Conservation (phyloP, 2,797 vertebrate species). For the Notolepis coatsorum region DNA sequence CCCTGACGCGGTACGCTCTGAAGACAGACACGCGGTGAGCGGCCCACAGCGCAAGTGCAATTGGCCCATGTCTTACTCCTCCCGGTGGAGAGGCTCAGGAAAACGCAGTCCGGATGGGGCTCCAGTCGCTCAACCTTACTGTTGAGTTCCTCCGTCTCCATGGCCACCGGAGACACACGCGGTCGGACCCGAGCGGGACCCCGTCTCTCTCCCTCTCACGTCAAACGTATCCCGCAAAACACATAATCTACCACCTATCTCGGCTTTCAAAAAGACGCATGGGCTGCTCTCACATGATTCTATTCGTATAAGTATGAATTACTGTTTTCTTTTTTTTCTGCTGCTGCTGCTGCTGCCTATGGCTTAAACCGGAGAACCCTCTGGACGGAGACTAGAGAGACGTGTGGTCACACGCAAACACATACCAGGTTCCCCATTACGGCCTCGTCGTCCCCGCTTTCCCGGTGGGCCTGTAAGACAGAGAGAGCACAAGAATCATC, state of each 20-base stretch:
- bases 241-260: conserved; percentile 61
- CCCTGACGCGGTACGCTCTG: background rate
- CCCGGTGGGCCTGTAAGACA: conserved; percentile 91
- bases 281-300: conserved; percentile 60
- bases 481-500: conserved; percentile 39
- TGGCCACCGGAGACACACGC: conserved; percentile 30
- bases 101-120: background rate
- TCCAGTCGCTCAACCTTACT: conserved; percentile 12
- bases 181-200: conserved; percentile 21
- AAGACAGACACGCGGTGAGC: background rate
- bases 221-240: conserved; percentile 67
- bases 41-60: conserved; percentile 6
- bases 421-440: conserved; percentile 96
- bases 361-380: conserved; percentile 43
- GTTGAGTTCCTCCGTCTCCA: conserved; percentile 38
- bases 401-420: conserved; percentile 46
- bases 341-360: conserved; percentile 51
- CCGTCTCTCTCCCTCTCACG: no score
- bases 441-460: conserved; percentile 96
- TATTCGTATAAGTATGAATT: conserved; percentile 46
- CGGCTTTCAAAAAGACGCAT: conserved; percentile 61
- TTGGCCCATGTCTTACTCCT: conserved; percentile 5
- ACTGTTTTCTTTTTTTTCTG: no score
- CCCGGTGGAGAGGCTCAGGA: background rate
- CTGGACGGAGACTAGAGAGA: conserved; percentile 41